Conservation (phyloP, 2,797 vertebrate genomes). For the Esox lucius region DNA sequence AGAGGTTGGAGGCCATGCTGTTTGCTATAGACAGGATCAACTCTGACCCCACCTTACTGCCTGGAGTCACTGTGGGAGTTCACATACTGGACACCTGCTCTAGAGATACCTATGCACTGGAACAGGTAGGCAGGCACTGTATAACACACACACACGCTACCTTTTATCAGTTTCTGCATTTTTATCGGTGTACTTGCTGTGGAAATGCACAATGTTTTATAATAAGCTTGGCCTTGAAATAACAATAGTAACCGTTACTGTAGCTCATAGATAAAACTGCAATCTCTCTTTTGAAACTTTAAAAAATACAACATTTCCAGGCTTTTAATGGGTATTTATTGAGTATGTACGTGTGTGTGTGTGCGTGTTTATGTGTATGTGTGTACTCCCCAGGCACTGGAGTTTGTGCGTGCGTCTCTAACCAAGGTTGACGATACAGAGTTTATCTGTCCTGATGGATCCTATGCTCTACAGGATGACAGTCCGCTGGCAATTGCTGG, state of each 20-base stretch:
- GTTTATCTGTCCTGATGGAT: conserved; percentile 97
- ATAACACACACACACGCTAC: not conserved
- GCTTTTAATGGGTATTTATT: not conserved
- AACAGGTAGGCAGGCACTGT: conserved; percentile 71
- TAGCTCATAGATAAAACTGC: not conserved
- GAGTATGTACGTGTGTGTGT: not conserved
- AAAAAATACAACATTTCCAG: not conserved
- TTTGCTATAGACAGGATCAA: conserved; percentile 98
- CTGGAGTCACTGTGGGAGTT: conserved; percentile 91
- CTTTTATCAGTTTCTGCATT: not conserved
- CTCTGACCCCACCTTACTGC: conserved; percentile 82
- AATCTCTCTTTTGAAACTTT: not conserved
- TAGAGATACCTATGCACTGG: conserved; percentile 92
- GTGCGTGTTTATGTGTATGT: not conserved
- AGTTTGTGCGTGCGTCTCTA: conserved; percentile 95
- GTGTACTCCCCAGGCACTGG: conserved; percentile 76
- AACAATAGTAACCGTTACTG: not conserved
- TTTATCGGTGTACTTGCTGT: not conserved
- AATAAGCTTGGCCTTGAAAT: not conserved
- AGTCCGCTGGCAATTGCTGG: conserved; percentile 90
- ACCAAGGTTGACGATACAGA: conserved; percentile 98
- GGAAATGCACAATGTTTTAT: not conserved
- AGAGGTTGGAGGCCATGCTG: conserved; percentile 96
- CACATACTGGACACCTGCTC: conserved; percentile 98
- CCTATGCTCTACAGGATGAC: conserved; percentile 93